These are phyloP conservation scores for Apis dorsata DNA, from an alignment of 1,140 invertebrate species.

Conservation along the genomic window DNA sequence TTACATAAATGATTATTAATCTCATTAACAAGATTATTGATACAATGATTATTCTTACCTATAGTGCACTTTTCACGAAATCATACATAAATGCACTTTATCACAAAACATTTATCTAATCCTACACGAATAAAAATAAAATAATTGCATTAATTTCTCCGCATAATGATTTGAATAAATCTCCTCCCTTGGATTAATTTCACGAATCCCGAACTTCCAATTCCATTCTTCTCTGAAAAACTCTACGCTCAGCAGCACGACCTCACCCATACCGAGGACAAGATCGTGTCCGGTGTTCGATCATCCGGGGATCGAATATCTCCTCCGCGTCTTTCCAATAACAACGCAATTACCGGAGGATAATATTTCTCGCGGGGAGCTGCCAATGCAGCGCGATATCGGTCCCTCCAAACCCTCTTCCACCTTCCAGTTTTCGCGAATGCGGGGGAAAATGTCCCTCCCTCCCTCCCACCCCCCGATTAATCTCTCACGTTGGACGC, in stretches of 20 bases:
- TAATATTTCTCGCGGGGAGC: conserved; percentile 30
- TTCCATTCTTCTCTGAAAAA: neutral
- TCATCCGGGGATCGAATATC: conserved; percentile 13
- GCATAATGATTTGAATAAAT: no score
- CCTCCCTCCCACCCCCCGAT: neutral
- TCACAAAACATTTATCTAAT: no score
- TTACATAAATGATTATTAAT: no score
- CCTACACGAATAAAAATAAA: no score
- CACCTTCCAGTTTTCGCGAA: neutral
- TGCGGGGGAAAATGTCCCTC: no score
- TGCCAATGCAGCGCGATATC: conserved; percentile 17
- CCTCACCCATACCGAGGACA: neutral
- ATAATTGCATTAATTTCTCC: no score
- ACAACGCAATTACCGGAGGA: conserved; percentile 36
- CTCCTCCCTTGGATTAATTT: no score
- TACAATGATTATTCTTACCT: no score
- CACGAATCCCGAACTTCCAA: neutral
- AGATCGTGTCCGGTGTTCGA: conserved; percentile 9
- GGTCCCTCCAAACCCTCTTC: neutral
- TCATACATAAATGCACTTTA: no score
- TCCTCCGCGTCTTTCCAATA: conserved; percentile 12
- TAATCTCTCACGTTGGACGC: conserved; percentile 38
- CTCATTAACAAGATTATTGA: no score
- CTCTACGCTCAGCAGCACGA: no score
- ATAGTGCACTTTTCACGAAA: no score